Conservation (phyloP, 2,113 vertebrate genomes). For the Myotis yumanensis region DNA sequence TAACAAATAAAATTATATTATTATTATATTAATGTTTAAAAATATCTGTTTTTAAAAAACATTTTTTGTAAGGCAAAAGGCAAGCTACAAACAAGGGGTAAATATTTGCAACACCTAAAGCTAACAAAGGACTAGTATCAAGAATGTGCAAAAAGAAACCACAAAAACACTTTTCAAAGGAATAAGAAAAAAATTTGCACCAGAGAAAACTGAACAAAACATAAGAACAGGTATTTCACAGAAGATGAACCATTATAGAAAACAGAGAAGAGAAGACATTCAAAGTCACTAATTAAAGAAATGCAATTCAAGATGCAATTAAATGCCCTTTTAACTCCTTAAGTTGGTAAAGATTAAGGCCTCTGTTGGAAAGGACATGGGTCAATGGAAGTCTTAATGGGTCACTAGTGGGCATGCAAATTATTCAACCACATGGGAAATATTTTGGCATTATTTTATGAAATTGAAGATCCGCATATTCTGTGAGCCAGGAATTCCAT, state of each 20-base stretch:
- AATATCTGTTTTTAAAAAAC: conserved; percentile 21
- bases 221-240: neutral
- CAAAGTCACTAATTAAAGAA: neutral
- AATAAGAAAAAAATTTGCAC: neutral
- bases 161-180: neutral
- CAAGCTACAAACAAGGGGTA: neutral
- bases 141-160: neutral
- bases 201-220: neutral
- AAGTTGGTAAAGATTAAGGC: neutral
- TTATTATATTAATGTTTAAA: conserved; percentile 28
- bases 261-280: neutral
- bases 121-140: neutral
- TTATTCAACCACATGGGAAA: neutral
- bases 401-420: neutral
- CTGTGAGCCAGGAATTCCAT: neutral
- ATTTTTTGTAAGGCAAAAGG: conserved; percentile 7
- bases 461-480: neutral
- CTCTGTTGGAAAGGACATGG: neutral
- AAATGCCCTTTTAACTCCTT: neutral
- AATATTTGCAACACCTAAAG: neutral
- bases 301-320: neutral
- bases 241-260: neutral
- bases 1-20: conserved; percentile 30
- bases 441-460: neutral
- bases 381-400: neutral